A percentile compares a stretch with the other conserved stretches of the same genome.
phyloP scores from a whole-genome alignment of 2,113 vertebrate genomes.

The Ictidomys tridecemlineatus region DNA sequence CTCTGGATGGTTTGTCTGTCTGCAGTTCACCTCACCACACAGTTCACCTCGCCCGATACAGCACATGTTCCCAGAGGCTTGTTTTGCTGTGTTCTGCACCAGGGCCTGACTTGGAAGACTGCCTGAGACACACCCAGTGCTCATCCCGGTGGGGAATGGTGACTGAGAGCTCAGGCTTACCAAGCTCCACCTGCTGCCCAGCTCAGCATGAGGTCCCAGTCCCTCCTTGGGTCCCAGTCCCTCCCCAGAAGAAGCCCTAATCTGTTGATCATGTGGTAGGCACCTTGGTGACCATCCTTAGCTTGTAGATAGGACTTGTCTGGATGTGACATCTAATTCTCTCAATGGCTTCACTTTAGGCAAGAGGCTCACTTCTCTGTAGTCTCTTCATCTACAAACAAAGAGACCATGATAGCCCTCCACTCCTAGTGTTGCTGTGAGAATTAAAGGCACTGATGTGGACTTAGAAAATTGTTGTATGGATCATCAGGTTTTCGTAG shows the following conservation, averaged over 20 bases:
- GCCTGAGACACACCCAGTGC: no score
- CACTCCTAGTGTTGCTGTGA: no score
- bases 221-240: fast-evolving
- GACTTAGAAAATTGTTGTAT: no score
- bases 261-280: no score
- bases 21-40: no score
- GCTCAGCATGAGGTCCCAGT: no score
- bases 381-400: not conserved
- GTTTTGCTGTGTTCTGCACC: no score
- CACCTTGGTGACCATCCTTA: not conserved
- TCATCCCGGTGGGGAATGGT: no score
- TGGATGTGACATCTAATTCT: not conserved
- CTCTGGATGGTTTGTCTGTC: no score
- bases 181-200: not conserved
- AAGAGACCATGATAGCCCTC: fast-evolving
- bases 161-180: not conserved
- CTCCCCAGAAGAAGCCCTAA: not conserved
- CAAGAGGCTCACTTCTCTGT: not conserved
- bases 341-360: no score
- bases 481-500: not conserved
- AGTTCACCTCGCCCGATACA: no score
- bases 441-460: no score
- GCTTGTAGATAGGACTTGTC: not conserved
- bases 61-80: not conserved
- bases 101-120: not conserved